Evolutionary conservation across 2,113 vertebrate species (phyloP).

Genomic region (Kryptolebias marmoratus): DNA sequence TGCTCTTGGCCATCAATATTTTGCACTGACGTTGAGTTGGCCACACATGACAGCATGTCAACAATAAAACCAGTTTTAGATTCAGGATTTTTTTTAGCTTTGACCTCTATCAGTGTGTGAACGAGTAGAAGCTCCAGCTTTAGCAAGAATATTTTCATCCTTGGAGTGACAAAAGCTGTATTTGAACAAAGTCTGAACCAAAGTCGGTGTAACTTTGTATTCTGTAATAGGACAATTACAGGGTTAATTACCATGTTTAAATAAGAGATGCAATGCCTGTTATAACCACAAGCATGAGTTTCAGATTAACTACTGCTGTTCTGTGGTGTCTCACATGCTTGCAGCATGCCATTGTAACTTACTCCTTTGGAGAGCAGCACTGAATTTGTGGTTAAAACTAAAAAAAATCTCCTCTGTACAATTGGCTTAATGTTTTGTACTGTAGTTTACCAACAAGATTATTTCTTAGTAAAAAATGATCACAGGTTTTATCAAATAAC

Average conservation of each 20-base stretch:
- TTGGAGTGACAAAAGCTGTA: not conserved
- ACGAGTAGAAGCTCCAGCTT: not conserved
- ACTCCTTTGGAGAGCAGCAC: not conserved
- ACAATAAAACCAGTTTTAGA: not conserved
- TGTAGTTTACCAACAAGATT: too few relatives aligned
- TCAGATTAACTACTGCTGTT: not conserved
- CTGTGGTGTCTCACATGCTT: constrained; percentile 30
- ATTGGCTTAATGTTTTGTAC: too few relatives aligned
- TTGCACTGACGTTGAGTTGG: not conserved
- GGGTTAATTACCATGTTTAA: constrained; percentile 2
- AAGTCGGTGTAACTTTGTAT: not conserved
- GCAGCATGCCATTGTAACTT: constrained; percentile 28
- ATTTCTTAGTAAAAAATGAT: too few relatives aligned
- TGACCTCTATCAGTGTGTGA: not conserved
- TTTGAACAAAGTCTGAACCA: not conserved
- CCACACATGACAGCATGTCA: not conserved
- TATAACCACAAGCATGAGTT: not conserved
- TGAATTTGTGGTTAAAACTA: not conserved
- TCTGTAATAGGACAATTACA: not conserved
- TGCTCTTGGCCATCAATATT: constrained; percentile 4
- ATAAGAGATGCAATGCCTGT: rapidly evolving
- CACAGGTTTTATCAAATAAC: too few relatives aligned
- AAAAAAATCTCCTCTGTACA: not conserved
- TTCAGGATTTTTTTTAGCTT: too few relatives aligned
- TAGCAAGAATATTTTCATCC: not conserved